phyloP scores from a whole-genome alignment of 2,888 invertebrate genomes.

The Athripsodes cinereus region DNA sequence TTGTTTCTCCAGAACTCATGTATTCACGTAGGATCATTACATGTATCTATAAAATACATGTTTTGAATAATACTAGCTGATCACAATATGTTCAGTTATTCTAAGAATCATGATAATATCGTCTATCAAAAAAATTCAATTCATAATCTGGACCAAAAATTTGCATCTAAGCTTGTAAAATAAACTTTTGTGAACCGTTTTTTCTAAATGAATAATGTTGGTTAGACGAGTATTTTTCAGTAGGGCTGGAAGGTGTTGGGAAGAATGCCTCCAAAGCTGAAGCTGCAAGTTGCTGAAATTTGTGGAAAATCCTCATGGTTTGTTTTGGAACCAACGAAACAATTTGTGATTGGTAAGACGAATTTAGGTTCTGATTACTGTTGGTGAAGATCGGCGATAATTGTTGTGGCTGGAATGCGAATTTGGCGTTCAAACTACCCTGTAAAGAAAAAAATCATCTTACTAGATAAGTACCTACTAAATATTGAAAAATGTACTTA shows the following conservation, averaged over 20 bases:
- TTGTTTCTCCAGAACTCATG: no score
- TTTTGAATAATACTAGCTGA: no score
- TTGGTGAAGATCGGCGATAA: not conserved
- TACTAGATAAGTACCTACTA: no score
- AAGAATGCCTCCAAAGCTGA: constrained; percentile 8
- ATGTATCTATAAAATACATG: no score
- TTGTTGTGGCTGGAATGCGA: constrained; percentile 1
- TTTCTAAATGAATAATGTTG: constrained; percentile 2
- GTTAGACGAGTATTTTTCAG: not conserved
- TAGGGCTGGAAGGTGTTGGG: not conserved
- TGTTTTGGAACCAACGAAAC: not conserved
- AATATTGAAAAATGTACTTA: no score
- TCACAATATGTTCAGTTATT: no score
- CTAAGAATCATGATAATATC: no score
- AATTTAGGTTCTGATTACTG: constrained; percentile 1
- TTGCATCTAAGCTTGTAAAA: no score
- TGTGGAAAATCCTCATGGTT: not conserved
- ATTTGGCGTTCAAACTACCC: constrained; percentile 7
- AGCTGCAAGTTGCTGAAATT: not conserved
- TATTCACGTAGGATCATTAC: no score
- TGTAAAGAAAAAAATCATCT: constrained; percentile 3
- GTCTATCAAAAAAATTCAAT: no score
- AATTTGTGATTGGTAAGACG: not conserved
- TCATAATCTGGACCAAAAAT: no score
- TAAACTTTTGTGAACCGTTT: no score